Evolutionary conservation across 2,888 invertebrate species (phyloP).

Genomic region (Hydrotaea cyrtoneurina): DNA sequence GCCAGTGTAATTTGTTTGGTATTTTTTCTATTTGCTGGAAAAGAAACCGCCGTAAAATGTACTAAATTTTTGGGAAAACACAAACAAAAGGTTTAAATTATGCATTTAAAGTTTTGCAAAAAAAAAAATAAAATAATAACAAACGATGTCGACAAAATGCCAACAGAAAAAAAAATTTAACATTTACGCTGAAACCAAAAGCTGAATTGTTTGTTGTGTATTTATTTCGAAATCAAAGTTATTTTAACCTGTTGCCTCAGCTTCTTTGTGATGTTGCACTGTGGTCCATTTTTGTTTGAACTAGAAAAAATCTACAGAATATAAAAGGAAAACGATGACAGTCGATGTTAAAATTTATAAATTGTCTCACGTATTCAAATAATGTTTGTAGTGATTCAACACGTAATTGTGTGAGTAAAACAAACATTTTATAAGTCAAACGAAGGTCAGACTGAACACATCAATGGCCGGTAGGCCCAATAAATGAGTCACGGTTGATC

Average conservation of each 20-base stretch:
- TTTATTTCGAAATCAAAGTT: slow-evolving; percentile 32
- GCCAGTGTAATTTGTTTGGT: slow-evolving; percentile 27
- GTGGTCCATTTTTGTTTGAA: not conserved
- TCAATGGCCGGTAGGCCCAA: no score
- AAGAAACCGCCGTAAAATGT: slow-evolving; percentile 6
- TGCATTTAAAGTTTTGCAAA: slow-evolving; percentile 5
- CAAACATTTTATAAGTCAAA: no score
- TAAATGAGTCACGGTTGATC: no score
- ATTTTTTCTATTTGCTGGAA: slow-evolving; percentile 33
- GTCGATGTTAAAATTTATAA: no score
- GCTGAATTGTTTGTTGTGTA: slow-evolving; percentile 2
- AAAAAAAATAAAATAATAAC: not conserved
- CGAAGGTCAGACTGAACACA: no score
- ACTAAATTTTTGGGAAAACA: slow-evolving; percentile 19
- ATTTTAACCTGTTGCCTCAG: slow-evolving; percentile 32
- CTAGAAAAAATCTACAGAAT: no score
- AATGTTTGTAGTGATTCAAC: no score
- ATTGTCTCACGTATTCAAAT: no score
- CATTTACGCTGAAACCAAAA: slow-evolving; percentile 17
- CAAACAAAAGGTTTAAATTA: slow-evolving; percentile 12
- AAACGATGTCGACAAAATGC: not conserved
- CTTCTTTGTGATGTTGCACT: not conserved
- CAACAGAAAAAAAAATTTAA: slow-evolving; percentile 24
- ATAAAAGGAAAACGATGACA: no score
- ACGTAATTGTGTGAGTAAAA: no score